Percentiles rank a stretch among this genome's conserved stretches.
phyloP scores from a whole-genome alignment of 2,797 vertebrate genomes.

The Nannoperca obscura region DNA sequence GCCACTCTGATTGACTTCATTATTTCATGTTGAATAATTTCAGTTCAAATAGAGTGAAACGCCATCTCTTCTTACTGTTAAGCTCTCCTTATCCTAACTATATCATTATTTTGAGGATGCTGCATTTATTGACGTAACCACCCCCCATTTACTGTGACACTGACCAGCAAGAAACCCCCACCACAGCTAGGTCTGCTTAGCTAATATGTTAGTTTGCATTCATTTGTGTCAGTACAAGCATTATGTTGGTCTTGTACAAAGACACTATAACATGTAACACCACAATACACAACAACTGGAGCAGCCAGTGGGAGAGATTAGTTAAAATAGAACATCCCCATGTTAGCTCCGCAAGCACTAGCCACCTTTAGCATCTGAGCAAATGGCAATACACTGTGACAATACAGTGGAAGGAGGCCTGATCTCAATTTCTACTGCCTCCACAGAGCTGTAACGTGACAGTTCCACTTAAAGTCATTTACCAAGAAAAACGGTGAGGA shows the following conservation, averaged over 20 bases:
- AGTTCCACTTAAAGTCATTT: neutral
- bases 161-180: neutral
- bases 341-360: constrained; percentile 15
- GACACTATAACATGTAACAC: neutral
- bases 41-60: constrained; percentile 4
- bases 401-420: neutral
- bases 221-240: neutral
- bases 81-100: neutral
- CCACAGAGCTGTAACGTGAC: constrained; percentile 4
- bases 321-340: neutral
- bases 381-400: neutral
- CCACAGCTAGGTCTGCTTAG: neutral
- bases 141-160: constrained; percentile 12
- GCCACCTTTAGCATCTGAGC: constrained; percentile 14
- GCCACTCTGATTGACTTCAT: constrained; percentile 18
- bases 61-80: neutral
- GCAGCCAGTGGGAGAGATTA: neutral
- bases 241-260: neutral
- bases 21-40: constrained; percentile 6
- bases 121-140: neutral
- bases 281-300: neutral
- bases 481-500: neutral
- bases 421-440: neutral
- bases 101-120: neutral
- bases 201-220: constrained; percentile 12